These are phyloP conservation scores for Eurois occulta DNA, from an alignment of 2,888 invertebrate genomes.

Conservation along the genomic window DNA sequence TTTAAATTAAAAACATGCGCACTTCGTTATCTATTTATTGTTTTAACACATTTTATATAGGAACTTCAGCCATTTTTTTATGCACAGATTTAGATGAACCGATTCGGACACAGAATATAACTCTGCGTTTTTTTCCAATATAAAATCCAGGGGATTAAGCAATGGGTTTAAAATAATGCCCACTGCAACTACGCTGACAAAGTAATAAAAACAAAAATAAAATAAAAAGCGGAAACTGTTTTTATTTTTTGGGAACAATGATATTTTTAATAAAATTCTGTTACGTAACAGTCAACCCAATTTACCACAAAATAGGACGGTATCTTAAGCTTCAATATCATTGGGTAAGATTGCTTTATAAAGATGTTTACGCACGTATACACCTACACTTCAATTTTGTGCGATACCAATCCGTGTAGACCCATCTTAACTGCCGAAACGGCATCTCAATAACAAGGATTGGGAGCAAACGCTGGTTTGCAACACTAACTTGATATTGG, in stretches of 20 bases:
- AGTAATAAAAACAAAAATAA: slow-evolving; percentile 31
- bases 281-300: slow-evolving; percentile 17
- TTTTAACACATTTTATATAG: neutral
- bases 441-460: slow-evolving; percentile 71
- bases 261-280: slow-evolving; percentile 15
- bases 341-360: slow-evolving; percentile 30
- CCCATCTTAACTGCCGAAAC: slow-evolving; percentile 51
- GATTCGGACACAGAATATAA: slow-evolving; percentile 6
- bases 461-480: slow-evolving; percentile 75
- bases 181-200: slow-evolving; percentile 24
- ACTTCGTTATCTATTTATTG: neutral
- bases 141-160: slow-evolving; percentile 36
- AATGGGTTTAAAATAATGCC: slow-evolving; percentile 32
- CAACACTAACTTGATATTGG: slow-evolving; percentile 84
- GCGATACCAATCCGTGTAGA: slow-evolving; percentile 42
- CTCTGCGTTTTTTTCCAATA: slow-evolving; percentile 38
- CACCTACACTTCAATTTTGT: slow-evolving; percentile 34
- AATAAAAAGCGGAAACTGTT: slow-evolving; percentile 18
- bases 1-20: neutral
- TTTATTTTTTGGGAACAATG: slow-evolving; percentile 13
- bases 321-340: slow-evolving; percentile 42
- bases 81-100: slow-evolving; percentile 21
- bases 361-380: slow-evolving; percentile 27
- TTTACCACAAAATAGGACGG: slow-evolving; percentile 16
- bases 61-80: too few relatives aligned